Conservation (phyloP, 2,113 vertebrate genomes). For the Percopsis transmontana region DNA sequence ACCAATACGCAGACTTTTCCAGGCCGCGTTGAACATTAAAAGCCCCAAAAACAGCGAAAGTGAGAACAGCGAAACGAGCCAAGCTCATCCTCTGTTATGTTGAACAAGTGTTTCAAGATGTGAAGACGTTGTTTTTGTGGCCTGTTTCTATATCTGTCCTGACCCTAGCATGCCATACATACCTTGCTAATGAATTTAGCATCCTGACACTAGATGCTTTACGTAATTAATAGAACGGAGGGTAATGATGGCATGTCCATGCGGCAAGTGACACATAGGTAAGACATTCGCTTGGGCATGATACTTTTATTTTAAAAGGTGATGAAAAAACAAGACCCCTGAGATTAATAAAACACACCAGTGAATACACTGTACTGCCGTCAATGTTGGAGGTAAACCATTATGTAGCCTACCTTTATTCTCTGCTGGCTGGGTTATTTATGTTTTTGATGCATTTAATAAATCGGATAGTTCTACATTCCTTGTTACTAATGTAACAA, state of each 20-base stretch:
- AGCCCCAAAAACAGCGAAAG: not conserved
- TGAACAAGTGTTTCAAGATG: conserved; percentile 44
- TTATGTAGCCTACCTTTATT: no score
- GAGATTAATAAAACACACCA: conserved; percentile 36
- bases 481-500: conserved; percentile 17
- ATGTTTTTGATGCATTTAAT: not conserved
- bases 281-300: conserved; percentile 67
- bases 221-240: conserved; percentile 71
- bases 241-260: conserved; percentile 54
- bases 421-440: not conserved
- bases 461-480: no score
- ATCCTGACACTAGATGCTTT: conserved; percentile 75
- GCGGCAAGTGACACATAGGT: conserved; percentile 71
- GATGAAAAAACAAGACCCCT: conserved; percentile 30
- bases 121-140: conserved; percentile 62
- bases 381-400: not conserved
- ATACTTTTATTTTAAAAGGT: conserved; percentile 50
- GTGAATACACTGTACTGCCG: conserved; percentile 13
- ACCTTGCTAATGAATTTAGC: conserved; percentile 76
- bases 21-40: not conserved
- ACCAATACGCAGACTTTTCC: no score
- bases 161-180: conserved; percentile 67
- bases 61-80: conserved; percentile 11
- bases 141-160: conserved; percentile 71
- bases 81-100: conserved; percentile 31